Evolutionary conservation across 2,113 vertebrate species (phyloP).

Genomic region (Salvator merianae): DNA sequence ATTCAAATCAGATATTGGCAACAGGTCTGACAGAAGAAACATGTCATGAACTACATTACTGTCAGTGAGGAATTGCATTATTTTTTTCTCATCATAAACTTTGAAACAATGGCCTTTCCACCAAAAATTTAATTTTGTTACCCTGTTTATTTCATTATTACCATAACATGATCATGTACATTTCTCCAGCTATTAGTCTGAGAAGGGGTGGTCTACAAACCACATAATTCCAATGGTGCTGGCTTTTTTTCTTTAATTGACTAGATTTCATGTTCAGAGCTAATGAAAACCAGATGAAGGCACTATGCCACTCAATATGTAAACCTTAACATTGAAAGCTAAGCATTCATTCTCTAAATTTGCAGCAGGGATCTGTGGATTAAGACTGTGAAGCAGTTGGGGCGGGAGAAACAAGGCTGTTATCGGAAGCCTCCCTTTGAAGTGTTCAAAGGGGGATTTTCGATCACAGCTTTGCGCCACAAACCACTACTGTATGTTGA

Average conservation of each 20-base stretch:
- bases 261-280: not conserved
- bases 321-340: not conserved
- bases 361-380: too few species aligned
- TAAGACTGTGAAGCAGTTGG: too few species aligned
- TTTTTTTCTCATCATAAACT: not conserved
- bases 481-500: too few species aligned
- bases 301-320: not conserved
- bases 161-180: not conserved
- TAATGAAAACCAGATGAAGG: not conserved
- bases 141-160: not conserved
- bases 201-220: not conserved
- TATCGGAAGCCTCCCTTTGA: too few species aligned
- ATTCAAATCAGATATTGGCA: not conserved
- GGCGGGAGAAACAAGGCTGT: too few species aligned
- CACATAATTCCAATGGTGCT: not conserved
- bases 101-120: not conserved
- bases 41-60: not conserved
- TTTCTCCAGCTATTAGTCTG: not conserved
- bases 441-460: too few species aligned
- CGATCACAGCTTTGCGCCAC: too few species aligned
- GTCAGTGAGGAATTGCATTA: not conserved
- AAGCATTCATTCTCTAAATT: not conserved
- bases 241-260: not conserved
- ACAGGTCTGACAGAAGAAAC: not conserved
- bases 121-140: not conserved